Conservation (phyloP, 2,797 vertebrate genomes). For the Echiichthys vipera region DNA sequence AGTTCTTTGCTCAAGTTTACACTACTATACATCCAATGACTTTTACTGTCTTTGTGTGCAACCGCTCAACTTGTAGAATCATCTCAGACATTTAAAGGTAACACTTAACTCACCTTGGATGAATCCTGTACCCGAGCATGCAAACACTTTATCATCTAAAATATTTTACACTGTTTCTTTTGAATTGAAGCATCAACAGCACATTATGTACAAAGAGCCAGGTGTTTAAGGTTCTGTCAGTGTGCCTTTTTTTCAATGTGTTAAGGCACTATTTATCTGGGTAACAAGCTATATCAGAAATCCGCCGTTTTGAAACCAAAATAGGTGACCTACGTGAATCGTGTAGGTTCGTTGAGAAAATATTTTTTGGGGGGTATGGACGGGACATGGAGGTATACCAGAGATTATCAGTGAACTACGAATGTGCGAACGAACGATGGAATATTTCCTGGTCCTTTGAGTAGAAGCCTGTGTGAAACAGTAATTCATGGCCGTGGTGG, state of each 20-base stretch:
- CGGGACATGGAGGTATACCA: no score
- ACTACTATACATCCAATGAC: background rate
- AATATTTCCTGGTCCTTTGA: no score
- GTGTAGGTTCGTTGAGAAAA: no score
- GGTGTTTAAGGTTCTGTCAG: background rate
- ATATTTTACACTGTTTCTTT: background rate
- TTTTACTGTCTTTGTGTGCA: background rate
- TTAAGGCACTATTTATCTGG: background rate
- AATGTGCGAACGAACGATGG: no score
- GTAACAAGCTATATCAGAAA: no score
- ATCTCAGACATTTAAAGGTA: background rate
- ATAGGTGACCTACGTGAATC: no score
- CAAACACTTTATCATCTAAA: background rate
- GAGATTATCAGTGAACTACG: no score
- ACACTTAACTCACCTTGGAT: background rate
- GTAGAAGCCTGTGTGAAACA: no score
- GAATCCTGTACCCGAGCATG: background rate
- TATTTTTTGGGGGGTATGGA: no score
- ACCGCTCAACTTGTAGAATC: background rate
- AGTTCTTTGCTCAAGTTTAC: constrained; percentile 3
- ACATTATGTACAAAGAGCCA: background rate
- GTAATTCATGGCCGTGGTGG: no score
- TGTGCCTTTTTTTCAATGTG: background rate
- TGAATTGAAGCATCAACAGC: background rate
- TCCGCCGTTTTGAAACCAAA: no score